Evolutionary conservation across 2,888 invertebrate genomes (phyloP), one percentile per base, ranked within the genome.

Genomic region (Machimus rusticus): DNA sequence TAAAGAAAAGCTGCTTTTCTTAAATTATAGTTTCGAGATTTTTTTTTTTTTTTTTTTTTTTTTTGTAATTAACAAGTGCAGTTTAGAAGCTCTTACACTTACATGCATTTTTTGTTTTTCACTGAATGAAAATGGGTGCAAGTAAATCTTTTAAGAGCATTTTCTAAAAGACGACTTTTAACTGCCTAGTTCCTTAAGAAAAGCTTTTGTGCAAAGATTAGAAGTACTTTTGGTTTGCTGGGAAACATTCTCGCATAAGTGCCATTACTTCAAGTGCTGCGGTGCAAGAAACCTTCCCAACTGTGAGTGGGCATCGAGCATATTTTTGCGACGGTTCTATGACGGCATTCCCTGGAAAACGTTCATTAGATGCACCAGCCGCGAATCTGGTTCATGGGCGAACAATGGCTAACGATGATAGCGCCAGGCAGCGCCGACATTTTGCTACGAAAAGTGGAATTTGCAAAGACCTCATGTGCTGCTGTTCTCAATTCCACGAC

Each of bases 301-400:
- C 46, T 51, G 51, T 51, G 51, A 46, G 43, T 51, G n/a, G 66
- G 23, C 9, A 66, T 19, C 55, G 55, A 55, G 19, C 5, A 19
- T 55, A 19, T 55, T 55, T 55, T 19, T 9, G 5, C 19, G n/a
- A 55, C 28, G 19, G 28, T 74, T 2, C 34, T 34, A 74, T 31
- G 14, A 34, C 34, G 39, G 39, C 39, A 39, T 39, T 39, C 39
- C 39, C 39, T 39, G 39, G 39, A 39, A 77, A 77, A n/a, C 5
- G n/a, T 19, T 37, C 39, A 77, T 77, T 77, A 37, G 77, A 77
- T 46, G 37, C 78, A 39, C 78, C 43, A 39, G 78, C 19, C 23
- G 37, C 23, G 19, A 78, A 78, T 78, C 23, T 78, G 78, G 78
- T 78, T 78, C 78, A 78, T 23, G 78, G 78, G 39, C 78, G 78